phyloP scores from a whole-genome alignment of 2,888 invertebrate genomes.

The Rhamphomyia laevipes region DNA sequence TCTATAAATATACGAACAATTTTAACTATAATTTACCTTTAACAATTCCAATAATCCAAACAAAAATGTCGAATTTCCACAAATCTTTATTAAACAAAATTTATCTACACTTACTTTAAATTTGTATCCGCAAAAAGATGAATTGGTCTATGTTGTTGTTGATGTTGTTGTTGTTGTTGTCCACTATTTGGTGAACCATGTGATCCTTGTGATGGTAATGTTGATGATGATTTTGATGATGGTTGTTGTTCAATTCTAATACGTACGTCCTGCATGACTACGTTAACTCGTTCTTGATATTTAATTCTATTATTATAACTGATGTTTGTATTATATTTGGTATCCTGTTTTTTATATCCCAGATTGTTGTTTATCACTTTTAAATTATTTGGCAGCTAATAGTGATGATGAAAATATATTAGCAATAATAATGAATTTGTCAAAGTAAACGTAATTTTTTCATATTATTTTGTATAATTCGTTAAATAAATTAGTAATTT shows the following conservation, averaged over 20 bases:
- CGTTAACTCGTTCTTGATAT: background rate
- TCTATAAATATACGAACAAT: too few relatives aligned
- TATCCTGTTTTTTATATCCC: conserved; percentile 4
- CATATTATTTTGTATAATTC: too few relatives aligned
- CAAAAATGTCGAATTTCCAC: background rate
- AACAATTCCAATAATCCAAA: background rate
- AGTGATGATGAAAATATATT: background rate
- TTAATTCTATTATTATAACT: background rate
- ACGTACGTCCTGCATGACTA: conserved; percentile 17
- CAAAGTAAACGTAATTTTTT: too few relatives aligned
- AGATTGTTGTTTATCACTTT: conserved; percentile 15
- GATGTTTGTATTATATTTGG: conserved; percentile 9
- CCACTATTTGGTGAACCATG: background rate
- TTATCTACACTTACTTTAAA: conserved; percentile 36
- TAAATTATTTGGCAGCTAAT: conserved; percentile 12
- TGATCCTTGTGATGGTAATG: conserved; percentile 11
- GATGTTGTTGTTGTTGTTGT: conserved; percentile 8
- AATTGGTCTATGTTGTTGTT: conserved; percentile 24
- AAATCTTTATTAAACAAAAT: background rate
- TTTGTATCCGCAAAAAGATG: conserved; percentile 31
- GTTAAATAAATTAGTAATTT: too few relatives aligned
- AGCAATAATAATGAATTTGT: too few relatives aligned
- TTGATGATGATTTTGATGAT: conserved; percentile 9
- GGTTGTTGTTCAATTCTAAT: conserved; percentile 10
- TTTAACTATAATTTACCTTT: too few relatives aligned